Conservation (phyloP, 2,888 invertebrate species). For the Amblyteles armatorius region DNA sequence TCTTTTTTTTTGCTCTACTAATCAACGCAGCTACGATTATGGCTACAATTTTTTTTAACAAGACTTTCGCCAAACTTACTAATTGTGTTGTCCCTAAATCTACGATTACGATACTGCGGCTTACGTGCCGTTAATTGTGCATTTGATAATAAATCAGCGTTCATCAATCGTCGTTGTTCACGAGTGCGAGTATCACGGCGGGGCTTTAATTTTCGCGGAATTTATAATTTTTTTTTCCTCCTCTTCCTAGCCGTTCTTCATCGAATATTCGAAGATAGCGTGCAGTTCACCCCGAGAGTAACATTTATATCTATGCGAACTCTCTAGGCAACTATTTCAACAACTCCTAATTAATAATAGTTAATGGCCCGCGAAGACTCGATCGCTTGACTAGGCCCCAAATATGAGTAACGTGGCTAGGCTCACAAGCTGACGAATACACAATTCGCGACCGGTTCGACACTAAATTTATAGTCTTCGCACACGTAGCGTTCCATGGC, state of each 20-base stretch:
- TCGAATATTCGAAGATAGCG: slow-evolving; percentile 1
- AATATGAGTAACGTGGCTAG: slow-evolving; percentile 49
- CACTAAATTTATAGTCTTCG: slow-evolving; percentile 12
- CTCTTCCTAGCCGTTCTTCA: neutral
- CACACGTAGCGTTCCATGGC: neutral
- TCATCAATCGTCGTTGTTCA: neutral
- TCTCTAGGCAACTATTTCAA: slow-evolving; percentile 51
- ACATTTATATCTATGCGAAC: slow-evolving; percentile 24
- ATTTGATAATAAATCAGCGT: slow-evolving; percentile 6
- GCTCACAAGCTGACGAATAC: slow-evolving; percentile 21
- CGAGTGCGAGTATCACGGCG: neutral
- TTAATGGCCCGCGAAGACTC: slow-evolving; percentile 54
- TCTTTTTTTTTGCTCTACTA: slow-evolving; percentile 25
- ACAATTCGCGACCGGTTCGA: slow-evolving; percentile 1
- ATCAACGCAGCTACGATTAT: slow-evolving; percentile 28
- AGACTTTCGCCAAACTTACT: slow-evolving; percentile 5
- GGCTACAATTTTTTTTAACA: slow-evolving; percentile 1
- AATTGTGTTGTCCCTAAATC: slow-evolving; percentile 36
- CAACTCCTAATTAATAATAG: slow-evolving; percentile 54
- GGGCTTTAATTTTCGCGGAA: neutral
- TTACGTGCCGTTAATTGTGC: slow-evolving; percentile 31
- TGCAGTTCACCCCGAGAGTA: slow-evolving; percentile 28
- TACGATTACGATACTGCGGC: slow-evolving; percentile 39
- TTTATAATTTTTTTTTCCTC: neutral
- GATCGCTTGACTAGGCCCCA: slow-evolving; percentile 62